These are phyloP conservation scores for Pristionchus pacificus DNA, from an alignment of 1,140 invertebrate species.

Conservation along the genomic window DNA sequence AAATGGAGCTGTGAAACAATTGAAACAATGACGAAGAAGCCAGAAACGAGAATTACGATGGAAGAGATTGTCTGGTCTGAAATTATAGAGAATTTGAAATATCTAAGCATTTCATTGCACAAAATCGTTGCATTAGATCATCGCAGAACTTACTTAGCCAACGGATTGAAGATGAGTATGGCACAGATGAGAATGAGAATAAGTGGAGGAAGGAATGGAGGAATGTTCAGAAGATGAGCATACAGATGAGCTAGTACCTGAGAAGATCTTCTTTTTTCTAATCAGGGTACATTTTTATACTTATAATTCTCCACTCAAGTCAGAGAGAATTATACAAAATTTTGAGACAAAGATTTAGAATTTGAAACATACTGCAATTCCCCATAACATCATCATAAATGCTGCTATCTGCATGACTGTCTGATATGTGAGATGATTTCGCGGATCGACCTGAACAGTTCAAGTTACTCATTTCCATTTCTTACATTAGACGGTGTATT, in stretches of 20 bases:
- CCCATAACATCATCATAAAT: slow-evolving; percentile 91
- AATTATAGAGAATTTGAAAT: too few relatives aligned
- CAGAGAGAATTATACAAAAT: too few relatives aligned
- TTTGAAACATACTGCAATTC: slow-evolving; percentile 71
- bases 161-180: slow-evolving; percentile 82
- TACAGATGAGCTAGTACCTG: slow-evolving; percentile 62
- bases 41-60: slow-evolving; percentile 77
- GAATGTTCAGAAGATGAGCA: slow-evolving; percentile 78
- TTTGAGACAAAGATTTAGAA: not conserved
- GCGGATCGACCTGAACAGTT: slow-evolving; percentile 90
- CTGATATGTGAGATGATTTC: slow-evolving; percentile 89
- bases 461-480: too few relatives aligned
- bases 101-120: too few relatives aligned
- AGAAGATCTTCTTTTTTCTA: not conserved
- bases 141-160: too few relatives aligned
- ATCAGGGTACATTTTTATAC: not conserved
- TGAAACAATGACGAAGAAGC: slow-evolving; percentile 62
- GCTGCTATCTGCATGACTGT: slow-evolving; percentile 91
- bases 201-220: slow-evolving; percentile 83
- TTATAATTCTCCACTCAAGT: not conserved
- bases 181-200: slow-evolving; percentile 80
- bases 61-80: slow-evolving; percentile 69
- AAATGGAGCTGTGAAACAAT: slow-evolving; percentile 78
- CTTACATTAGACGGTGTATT: too few relatives aligned
- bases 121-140: too few relatives aligned